A percentile compares a stretch with the other conserved stretches of the same genome.
phyloP scores from a whole-genome alignment of 2,797 vertebrate genomes.

The Odontamblyopus rebecca region DNA sequence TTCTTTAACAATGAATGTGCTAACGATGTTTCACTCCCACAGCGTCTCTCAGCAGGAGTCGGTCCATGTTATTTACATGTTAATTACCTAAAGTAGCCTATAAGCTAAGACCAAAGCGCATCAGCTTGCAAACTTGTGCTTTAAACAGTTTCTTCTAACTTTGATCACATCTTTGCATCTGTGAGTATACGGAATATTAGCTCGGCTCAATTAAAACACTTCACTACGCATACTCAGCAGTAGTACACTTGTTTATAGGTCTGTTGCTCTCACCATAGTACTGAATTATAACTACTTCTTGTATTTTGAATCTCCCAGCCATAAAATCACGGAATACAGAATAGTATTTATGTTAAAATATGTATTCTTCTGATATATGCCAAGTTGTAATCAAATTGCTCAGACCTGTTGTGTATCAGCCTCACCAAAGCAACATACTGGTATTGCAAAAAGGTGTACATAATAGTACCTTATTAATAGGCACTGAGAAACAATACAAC shows the following conservation, averaged over 20 bases:
- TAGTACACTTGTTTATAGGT: not conserved
- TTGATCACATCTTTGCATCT: not conserved
- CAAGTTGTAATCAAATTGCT: too few relatives aligned
- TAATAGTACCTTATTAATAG: too few relatives aligned
- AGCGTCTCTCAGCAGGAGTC: slow-evolving; percentile 10
- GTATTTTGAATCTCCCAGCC: too few relatives aligned
- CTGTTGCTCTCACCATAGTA: not conserved
- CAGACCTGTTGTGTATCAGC: too few relatives aligned
- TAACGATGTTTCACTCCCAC: slow-evolving; percentile 5
- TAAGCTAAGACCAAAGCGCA: slow-evolving; percentile 1
- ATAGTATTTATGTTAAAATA: too few relatives aligned
- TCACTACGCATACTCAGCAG: not conserved
- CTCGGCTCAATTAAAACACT: not conserved
- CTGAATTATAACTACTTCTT: not conserved
- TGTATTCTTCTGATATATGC: too few relatives aligned
- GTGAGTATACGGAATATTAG: not conserved
- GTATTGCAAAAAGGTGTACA: too few relatives aligned
- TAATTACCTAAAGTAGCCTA: slow-evolving; percentile 11
- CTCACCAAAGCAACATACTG: too few relatives aligned
- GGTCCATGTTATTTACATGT: slow-evolving; percentile 13
- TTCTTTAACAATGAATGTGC: not conserved
- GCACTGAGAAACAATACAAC: not conserved
- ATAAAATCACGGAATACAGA: too few relatives aligned
- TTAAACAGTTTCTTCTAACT: not conserved
- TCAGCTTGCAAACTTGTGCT: not conserved